Conservation (phyloP, 2,797 vertebrate species). For the Toxotes lorentzi region DNA sequence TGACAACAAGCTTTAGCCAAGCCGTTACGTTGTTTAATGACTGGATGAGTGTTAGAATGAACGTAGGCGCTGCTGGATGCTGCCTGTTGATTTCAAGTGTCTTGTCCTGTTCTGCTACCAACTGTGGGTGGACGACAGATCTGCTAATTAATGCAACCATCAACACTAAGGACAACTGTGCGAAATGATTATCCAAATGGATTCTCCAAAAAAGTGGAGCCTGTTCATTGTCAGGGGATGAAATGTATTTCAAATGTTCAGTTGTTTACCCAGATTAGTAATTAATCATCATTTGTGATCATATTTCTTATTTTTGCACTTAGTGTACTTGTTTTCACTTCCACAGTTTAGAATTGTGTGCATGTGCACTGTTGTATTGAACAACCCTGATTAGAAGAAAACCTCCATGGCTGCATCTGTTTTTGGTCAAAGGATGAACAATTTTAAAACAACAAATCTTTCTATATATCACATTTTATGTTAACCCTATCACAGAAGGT, state of each 20-base stretch:
- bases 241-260: too few species aligned
- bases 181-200: slow-evolving; percentile 47
- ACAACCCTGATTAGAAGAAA: background rate
- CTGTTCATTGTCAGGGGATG: slow-evolving; percentile 12
- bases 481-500: too few species aligned
- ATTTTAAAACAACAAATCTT: too few species aligned
- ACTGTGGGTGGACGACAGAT: slow-evolving; percentile 57
- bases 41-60: slow-evolving; percentile 41
- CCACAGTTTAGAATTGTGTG: too few species aligned
- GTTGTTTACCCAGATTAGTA: too few species aligned
- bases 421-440: background rate
- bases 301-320: too few species aligned
- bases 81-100: slow-evolving; percentile 48
- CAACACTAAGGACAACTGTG: slow-evolving; percentile 42
- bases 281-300: too few species aligned
- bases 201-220: slow-evolving; percentile 27
- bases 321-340: too few species aligned
- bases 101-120: slow-evolving; percentile 42
- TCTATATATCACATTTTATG: too few species aligned
- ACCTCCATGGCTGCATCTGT: background rate
- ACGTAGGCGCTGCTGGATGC: slow-evolving; percentile 61
- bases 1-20: slow-evolving; percentile 39
- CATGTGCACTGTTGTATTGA: background rate
- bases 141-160: slow-evolving; percentile 67
- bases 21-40: slow-evolving; percentile 28